These are phyloP conservation scores for Orthonevra nobilis DNA, from an alignment of 2,888 invertebrate genomes.

Conservation along the genomic window DNA sequence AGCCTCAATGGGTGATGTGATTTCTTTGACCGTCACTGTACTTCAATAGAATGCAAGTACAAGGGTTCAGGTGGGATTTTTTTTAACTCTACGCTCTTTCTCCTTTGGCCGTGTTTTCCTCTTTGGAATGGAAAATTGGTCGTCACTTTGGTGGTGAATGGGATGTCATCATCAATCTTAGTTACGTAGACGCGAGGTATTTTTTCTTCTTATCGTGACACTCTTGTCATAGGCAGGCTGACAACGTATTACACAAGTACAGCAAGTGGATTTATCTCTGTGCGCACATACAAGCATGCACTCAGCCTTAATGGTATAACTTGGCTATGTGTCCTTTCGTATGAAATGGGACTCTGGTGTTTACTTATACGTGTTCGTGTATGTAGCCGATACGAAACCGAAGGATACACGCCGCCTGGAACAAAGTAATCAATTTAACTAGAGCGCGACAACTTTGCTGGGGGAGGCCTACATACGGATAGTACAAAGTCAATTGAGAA, in stretches of 20 bases:
- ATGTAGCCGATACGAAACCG: too few species aligned
- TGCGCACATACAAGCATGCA: too few species aligned
- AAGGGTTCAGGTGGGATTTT: not conserved
- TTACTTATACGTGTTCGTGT: too few species aligned
- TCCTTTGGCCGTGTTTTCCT: not conserved
- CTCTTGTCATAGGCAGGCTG: constrained; percentile 16
- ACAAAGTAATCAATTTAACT: constrained; percentile 5
- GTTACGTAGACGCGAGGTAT: not conserved
- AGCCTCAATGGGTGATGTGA: too few species aligned
- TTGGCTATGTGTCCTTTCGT: not conserved
- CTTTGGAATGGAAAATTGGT: not conserved
- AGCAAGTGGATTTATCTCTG: constrained; percentile 3
- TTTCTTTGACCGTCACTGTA: too few species aligned
- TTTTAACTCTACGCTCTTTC: constrained; percentile 1
- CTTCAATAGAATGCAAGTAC: too few species aligned
- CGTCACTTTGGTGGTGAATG: constrained; percentile 12
- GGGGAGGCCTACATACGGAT: too few species aligned
- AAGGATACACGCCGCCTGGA: too few species aligned
- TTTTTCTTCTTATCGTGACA: not conserved
- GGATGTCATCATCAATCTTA: constrained; percentile 34
- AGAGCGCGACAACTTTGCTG: too few species aligned
- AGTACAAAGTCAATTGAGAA: not conserved
- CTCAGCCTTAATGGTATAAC: not conserved
- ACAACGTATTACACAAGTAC: constrained; percentile 3
- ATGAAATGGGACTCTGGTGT: not conserved